Percentiles rank a stretch among this genome's conserved stretches.
These are phyloP conservation scores for Pseudomyrmex pallidus DNA, from an alignment of 1,140 invertebrate species.

Conservation along the genomic window DNA sequence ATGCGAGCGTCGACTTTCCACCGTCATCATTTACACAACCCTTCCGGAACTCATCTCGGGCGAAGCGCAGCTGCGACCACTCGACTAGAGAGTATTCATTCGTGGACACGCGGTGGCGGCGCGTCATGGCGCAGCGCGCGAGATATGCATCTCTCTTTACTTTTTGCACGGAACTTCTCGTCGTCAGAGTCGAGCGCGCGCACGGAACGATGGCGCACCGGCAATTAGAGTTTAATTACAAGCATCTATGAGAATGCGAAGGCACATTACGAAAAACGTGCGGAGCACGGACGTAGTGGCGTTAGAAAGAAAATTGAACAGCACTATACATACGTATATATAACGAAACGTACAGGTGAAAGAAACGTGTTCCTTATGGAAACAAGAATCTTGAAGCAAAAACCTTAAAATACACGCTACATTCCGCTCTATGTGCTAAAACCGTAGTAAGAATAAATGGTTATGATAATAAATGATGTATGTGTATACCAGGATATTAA, in stretches of 20 bases:
- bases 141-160: constrained; percentile 36
- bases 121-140: constrained; percentile 21
- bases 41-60: constrained; percentile 45
- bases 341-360: background rate
- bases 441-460: background rate
- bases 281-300: background rate
- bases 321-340: background rate
- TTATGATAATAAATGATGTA: no score
- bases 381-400: background rate
- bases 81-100: constrained; percentile 52
- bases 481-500: no score
- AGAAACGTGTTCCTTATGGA: background rate
- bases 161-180: constrained; percentile 47
- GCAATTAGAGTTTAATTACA: constrained; percentile 70
- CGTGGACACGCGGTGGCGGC: constrained; percentile 18
- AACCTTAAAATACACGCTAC: no score
- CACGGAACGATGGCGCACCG: constrained; percentile 13
- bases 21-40: constrained; percentile 50
- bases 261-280: constrained; percentile 8
- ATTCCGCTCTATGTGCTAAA: no score
- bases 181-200: constrained; percentile 24
- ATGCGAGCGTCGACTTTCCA: constrained; percentile 45
- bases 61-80: constrained; percentile 48
- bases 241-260: constrained; percentile 49
- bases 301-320: constrained; percentile 8